Conservation (phyloP, 2,797 vertebrate species). For the Coilia nasus region DNA sequence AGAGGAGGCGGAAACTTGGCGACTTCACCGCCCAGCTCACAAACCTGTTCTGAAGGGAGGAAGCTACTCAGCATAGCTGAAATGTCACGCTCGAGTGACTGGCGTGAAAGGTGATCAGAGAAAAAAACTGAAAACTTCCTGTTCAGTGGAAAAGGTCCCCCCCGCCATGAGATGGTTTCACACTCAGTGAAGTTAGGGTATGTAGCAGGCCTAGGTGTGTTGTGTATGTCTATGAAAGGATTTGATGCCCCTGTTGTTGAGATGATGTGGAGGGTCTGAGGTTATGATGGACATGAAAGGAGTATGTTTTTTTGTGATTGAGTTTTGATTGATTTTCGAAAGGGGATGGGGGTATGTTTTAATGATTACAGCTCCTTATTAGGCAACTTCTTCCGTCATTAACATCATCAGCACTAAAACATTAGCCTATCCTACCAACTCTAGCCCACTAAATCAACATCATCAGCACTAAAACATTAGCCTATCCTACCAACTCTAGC, state of each 20-base stretch:
- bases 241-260: not conserved
- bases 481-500: too few species aligned
- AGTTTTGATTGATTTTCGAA: too few species aligned
- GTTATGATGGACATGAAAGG: not conserved
- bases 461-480: too few species aligned
- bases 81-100: not conserved
- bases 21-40: not conserved
- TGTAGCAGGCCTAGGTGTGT: not conserved
- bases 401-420: not conserved
- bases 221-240: not conserved
- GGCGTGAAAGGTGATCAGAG: not conserved
- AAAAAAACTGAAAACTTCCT: not conserved
- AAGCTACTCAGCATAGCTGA: not conserved
- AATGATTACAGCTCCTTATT: not conserved
- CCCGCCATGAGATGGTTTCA: too few species aligned
- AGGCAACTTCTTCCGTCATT: not conserved
- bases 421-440: too few species aligned
- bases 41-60: not conserved
- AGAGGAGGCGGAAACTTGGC: not conserved
- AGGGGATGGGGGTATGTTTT: too few species aligned
- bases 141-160: not conserved
- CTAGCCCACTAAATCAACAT: too few species aligned
- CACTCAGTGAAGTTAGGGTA: too few species aligned
- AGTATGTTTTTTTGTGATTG: not conserved
- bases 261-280: not conserved